Evolutionary conservation across 2,113 vertebrate species (phyloP), one percentile per base, ranked within the genome.

Genomic region (Clarias batrachus): DNA sequence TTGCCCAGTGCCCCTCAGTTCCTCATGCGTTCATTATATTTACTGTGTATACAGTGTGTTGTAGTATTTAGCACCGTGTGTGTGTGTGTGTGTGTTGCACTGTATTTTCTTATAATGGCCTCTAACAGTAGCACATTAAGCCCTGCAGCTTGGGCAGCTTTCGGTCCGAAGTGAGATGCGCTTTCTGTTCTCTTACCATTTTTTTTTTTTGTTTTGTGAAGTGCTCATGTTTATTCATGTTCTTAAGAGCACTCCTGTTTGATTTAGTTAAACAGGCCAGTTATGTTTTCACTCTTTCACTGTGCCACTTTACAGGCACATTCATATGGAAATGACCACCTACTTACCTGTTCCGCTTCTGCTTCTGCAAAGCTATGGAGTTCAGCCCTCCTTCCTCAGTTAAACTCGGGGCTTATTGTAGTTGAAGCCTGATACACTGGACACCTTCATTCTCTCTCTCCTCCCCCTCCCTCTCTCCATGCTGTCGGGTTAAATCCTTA

Each of bases 221-320:
- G 85, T 81, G 89, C 89, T 90, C 87, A 90, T 90, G 89, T 90
- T 89, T 90, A 90, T 90, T 90, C 85, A 90, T 90, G 85, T 85
- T 62, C 82, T 81, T 89, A 89, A 88, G 80, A 89, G 89, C 89
- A 89, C 89, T 90, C 89, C n/a, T 87, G 79, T 88, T 90, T 82
- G 87, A 90, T 90, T 90, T 90, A 85, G 85, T 82, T 87, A 84
- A 90, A 88, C 85, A 85, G 85, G 85, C 65, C 87, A 79, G 71
- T 88, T 90, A 81, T 87, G 77, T 85, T 84, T 81, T 63, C 62
- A 23, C 85, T 85, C 70, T 27, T 87, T 85, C 63, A 79, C 83
- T 85, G 76, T 60, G 73, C 89, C 88, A 85, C 89, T 87, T 89
- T 87, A 76, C 71, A 85, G 62, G 77, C 80, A 83, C 62, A 90